Evolutionary conservation across 2,888 invertebrate species (phyloP).

Genomic region (Campoletis raptor): DNA sequence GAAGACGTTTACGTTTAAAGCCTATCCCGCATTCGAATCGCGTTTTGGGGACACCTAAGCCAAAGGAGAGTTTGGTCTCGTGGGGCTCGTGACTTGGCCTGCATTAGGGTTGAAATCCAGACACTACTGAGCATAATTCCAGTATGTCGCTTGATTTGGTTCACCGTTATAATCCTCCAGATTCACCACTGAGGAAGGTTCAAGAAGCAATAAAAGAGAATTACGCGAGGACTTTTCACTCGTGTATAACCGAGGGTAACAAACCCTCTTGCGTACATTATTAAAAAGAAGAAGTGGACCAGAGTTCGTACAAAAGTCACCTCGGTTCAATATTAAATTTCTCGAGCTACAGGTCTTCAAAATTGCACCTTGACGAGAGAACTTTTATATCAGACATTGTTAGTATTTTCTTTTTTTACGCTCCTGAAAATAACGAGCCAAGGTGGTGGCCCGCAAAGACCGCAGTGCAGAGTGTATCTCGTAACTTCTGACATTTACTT

Average conservation of each 20-base stretch:
- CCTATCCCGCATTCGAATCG: constrained; percentile 65
- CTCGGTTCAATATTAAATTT: constrained; percentile 40
- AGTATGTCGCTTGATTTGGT: constrained; percentile 64
- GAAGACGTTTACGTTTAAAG: constrained; percentile 14
- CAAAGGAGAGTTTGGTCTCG: constrained; percentile 55
- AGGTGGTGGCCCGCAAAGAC: constrained; percentile 43
- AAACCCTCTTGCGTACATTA: not conserved
- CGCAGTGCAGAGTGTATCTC: constrained; percentile 50
- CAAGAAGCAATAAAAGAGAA: constrained; percentile 30
- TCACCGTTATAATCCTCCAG: constrained; percentile 63
- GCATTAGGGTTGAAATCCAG: constrained; percentile 27
- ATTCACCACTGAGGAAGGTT: constrained; percentile 43
- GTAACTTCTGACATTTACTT: constrained; percentile 70
- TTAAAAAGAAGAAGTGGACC: constrained; percentile 10
- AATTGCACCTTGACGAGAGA: constrained; percentile 26
- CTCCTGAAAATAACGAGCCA: constrained; percentile 40
- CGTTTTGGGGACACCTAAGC: constrained; percentile 67
- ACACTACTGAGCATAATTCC: constrained; percentile 37
- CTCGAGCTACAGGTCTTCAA: constrained; percentile 36
- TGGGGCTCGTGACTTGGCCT: constrained; percentile 7
- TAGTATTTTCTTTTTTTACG: constrained; percentile 20
- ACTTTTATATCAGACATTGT: constrained; percentile 37
- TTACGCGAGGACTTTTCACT: constrained; percentile 1
- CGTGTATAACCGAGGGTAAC: constrained; percentile 3
- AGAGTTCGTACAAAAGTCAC: constrained; percentile 2